A percentile compares a stretch with the other conserved stretches of the same genome.
These are phyloP conservation scores for Megaustenia siamemsis DNA, from an alignment of 2,888 invertebrate genomes.

Conservation along the genomic window DNA sequence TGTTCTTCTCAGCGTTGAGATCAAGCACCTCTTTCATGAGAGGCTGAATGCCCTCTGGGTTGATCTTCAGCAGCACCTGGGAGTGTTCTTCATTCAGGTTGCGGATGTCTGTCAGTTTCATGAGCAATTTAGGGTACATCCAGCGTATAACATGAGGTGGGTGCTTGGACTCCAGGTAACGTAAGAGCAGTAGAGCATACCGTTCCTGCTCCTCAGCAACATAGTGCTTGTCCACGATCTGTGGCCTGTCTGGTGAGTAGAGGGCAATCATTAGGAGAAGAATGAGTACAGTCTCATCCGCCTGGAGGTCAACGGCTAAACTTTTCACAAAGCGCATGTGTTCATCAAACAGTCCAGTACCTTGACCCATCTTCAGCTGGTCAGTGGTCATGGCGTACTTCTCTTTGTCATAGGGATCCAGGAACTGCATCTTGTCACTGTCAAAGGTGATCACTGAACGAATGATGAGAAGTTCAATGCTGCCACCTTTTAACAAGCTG, in stretches of 20 bases:
- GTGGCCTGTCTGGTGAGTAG: slow-evolving; percentile 91
- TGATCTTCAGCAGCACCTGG: slow-evolving; percentile 94
- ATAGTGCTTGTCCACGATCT: slow-evolving; percentile 82
- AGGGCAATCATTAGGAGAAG: slow-evolving; percentile 94
- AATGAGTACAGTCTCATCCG: slow-evolving; percentile 94
- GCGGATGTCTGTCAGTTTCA: slow-evolving; percentile 94
- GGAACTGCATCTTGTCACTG: slow-evolving; percentile 93
- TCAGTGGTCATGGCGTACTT: slow-evolving; percentile 90
- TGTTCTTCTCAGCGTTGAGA: slow-evolving; percentile 81
- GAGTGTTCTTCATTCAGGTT: slow-evolving; percentile 94
- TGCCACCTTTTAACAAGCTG: slow-evolving; percentile 93
- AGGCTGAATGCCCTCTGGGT: slow-evolving; percentile 94
- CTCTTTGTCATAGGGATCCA: slow-evolving; percentile 81
- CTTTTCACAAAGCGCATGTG: slow-evolving; percentile 80
- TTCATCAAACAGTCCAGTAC: slow-evolving; percentile 78
- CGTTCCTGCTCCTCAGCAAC: slow-evolving; percentile 79
- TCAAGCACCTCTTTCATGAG: slow-evolving; percentile 97
- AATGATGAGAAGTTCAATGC: slow-evolving; percentile 97
- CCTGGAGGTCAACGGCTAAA: slow-evolving; percentile 89
- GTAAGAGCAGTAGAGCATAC: slow-evolving; percentile 77
- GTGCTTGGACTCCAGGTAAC: slow-evolving; percentile 78
- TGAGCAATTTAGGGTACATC: slow-evolving; percentile 84
- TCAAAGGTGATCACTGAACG: slow-evolving; percentile 96
- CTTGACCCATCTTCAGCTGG: slow-evolving; percentile 89
- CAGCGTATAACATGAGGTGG: slow-evolving; percentile 70